Evolutionary conservation across 2,113 vertebrate species (phyloP).

Genomic region (Oxyruncus cristatus): DNA sequence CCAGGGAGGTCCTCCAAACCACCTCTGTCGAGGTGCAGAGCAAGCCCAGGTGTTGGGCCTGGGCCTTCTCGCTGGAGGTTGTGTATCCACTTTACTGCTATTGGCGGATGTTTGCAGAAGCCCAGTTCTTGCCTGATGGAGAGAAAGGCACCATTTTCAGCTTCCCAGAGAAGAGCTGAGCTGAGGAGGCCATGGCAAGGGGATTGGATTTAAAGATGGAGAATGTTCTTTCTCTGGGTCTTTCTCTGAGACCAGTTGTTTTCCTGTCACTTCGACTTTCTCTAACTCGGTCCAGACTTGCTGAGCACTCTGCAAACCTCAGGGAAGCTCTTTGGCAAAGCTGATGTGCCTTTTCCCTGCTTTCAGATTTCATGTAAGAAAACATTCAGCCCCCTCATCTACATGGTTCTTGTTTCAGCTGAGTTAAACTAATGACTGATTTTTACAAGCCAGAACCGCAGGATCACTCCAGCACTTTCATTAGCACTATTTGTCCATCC

Average conservation of each 20-base stretch:
- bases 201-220: neutral
- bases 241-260: neutral
- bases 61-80: accelerated
- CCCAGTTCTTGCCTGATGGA: neutral
- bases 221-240: neutral
- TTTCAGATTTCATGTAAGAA: neutral
- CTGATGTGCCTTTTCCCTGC: neutral
- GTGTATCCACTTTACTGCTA: neutral
- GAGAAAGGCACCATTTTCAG: neutral
- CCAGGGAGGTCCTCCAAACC: neutral
- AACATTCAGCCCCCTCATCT: neutral
- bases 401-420: neutral
- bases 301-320: neutral
- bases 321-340: constrained; percentile 9
- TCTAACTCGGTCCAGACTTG: constrained; percentile 19
- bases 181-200: neutral
- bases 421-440: neutral
- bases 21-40: neutral
- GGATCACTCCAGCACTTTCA: neutral
- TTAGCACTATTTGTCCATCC: neutral
- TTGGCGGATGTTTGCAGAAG: neutral
- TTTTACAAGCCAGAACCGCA: neutral
- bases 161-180: neutral
- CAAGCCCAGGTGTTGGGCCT: neutral
- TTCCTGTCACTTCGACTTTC: neutral